These are phyloP conservation scores for Saccostrea glomerata DNA, from an alignment of 1,140 invertebrate genomes.

Conservation along the genomic window DNA sequence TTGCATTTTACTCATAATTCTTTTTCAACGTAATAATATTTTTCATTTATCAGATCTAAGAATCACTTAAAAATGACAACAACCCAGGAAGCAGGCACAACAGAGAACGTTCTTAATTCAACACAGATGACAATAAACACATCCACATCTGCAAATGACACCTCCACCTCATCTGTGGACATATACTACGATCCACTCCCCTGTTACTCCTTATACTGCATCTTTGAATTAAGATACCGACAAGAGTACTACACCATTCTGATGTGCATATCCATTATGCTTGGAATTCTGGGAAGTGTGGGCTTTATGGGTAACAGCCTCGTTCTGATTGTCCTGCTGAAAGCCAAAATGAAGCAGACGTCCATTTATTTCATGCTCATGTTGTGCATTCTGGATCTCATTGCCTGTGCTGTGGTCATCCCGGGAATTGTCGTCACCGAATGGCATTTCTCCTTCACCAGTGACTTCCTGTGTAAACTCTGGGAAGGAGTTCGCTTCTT, in stretches of 20 bases:
- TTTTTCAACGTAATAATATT: no score
- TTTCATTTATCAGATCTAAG: no score
- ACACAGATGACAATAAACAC: not conserved
- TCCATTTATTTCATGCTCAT: conserved; percentile 67
- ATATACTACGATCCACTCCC: not conserved
- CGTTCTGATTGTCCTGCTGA: conserved; percentile 63
- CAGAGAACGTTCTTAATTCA: not conserved
- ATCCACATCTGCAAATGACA: not conserved
- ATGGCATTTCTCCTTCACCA: conserved; percentile 65
- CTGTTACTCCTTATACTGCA: conserved; percentile 52
- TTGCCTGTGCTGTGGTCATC: conserved; percentile 67
- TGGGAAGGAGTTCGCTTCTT: conserved; percentile 63
- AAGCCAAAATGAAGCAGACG: conserved; percentile 56
- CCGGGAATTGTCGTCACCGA: conserved; percentile 66
- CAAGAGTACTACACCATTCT: conserved; percentile 43
- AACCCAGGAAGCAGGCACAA: not conserved
- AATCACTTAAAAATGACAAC: not conserved
- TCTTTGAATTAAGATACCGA: conserved; percentile 45
- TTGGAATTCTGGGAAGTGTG: conserved; percentile 60
- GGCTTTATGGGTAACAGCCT: conserved; percentile 67
- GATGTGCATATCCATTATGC: conserved; percentile 56
- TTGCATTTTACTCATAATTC: no score
- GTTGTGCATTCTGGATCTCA: conserved; percentile 66
- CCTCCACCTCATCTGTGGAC: not conserved
- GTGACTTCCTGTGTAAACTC: conserved; percentile 64